Conservation (phyloP, 2,888 invertebrate genomes). For the Peribatodes rhomboidaria region DNA sequence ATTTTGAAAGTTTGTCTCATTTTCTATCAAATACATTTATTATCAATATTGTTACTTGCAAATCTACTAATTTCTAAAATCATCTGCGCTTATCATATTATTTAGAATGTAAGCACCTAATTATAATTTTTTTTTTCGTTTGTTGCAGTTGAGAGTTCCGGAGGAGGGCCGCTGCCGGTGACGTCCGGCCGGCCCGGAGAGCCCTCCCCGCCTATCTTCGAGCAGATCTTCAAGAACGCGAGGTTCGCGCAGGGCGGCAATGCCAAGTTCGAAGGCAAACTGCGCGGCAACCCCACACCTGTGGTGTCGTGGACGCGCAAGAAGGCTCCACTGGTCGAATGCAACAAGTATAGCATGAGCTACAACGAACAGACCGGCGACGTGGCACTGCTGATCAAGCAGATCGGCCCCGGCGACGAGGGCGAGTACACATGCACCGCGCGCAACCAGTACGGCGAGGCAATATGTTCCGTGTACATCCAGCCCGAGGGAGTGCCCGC, state of each 20-base stretch:
- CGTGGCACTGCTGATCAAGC: slow-evolving; percentile 96
- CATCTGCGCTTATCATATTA: too few species aligned
- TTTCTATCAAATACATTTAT: too few species aligned
- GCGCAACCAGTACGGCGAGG: slow-evolving; percentile 98
- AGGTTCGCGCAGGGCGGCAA: slow-evolving; percentile 98
- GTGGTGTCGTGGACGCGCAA: slow-evolving; percentile 96
- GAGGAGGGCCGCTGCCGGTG: slow-evolving; percentile 77
- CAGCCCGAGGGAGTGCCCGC: slow-evolving; percentile 94
- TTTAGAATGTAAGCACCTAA: too few species aligned
- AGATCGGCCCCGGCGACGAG: slow-evolving; percentile 98
- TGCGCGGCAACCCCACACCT: slow-evolving; percentile 96
- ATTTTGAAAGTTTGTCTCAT: background rate
- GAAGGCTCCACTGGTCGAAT: slow-evolving; percentile 93
- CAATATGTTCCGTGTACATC: slow-evolving; percentile 97
- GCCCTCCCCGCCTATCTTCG: slow-evolving; percentile 97
- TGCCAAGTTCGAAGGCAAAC: slow-evolving; percentile 96
- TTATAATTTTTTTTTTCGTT: too few species aligned
- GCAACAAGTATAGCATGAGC: slow-evolving; percentile 95
- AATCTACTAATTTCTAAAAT: too few species aligned
- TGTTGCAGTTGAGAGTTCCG: slow-evolving; percentile 88
- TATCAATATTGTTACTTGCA: too few species aligned
- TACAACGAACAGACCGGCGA: slow-evolving; percentile 97
- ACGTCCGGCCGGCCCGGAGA: slow-evolving; percentile 88
- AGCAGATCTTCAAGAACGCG: slow-evolving; percentile 97
- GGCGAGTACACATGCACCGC: slow-evolving; percentile 98